These are phyloP conservation scores for Pelvicachromis taeniatus DNA, from an alignment of 2,113 vertebrate species.

Conservation along the genomic window DNA sequence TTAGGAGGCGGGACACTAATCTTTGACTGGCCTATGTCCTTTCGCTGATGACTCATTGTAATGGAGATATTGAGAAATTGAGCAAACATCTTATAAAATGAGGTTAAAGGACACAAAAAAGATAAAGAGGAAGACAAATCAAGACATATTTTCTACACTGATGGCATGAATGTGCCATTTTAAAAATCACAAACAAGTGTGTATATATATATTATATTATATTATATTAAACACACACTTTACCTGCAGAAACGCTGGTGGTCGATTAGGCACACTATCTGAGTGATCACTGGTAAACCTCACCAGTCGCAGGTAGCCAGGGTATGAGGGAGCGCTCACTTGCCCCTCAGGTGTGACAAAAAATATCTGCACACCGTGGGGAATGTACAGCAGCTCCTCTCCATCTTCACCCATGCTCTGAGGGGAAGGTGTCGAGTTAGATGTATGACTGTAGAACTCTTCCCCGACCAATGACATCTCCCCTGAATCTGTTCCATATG, in stretches of 20 bases:
- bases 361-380: constrained; percentile 95
- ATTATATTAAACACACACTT: too few relatives aligned
- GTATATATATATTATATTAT: too few relatives aligned
- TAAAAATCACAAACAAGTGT: background rate
- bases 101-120: constrained; percentile 32
- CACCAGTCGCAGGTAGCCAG: constrained; percentile 91
- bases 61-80: background rate
- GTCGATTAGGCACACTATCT: constrained; percentile 71
- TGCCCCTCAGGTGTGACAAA: constrained; percentile 91
- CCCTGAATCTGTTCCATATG: constrained; percentile 88
- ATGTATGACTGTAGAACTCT: constrained; percentile 80
- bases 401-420: constrained; percentile 86
- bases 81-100: constrained; percentile 24
- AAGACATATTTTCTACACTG: background rate
- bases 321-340: constrained; percentile 95
- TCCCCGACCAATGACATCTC: constrained; percentile 87
- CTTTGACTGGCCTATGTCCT: constrained; percentile 25
- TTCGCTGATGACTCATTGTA: constrained; percentile 9
- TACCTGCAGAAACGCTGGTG: constrained; percentile 95
- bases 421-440: constrained; percentile 75
- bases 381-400: constrained; percentile 87
- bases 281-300: constrained; percentile 81
- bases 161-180: background rate
- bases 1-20: background rate
- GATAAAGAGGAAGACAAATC: background rate